phyloP scores from a whole-genome alignment of 2,113 vertebrate species.

The Grantiella picta region DNA sequence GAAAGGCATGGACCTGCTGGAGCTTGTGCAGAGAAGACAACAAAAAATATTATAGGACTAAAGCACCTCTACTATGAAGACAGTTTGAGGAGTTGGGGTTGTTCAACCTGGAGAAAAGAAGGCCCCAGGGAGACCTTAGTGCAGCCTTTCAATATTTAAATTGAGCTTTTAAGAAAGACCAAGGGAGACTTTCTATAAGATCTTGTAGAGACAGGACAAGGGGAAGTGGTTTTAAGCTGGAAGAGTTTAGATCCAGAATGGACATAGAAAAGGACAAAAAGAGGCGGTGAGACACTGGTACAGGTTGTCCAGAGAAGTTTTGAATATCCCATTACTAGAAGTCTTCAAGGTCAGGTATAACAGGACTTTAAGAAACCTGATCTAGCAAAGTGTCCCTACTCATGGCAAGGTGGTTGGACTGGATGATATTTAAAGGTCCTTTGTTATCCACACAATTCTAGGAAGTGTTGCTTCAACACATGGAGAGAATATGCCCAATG shows the following conservation, averaged over 20 bases:
- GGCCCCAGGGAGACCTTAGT: background rate
- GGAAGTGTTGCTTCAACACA: background rate
- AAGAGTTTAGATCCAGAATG: background rate
- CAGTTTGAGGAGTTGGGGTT: background rate
- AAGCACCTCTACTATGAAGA: background rate
- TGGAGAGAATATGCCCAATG: background rate
- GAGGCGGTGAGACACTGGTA: background rate
- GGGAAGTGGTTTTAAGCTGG: background rate
- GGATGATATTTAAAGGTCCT: background rate
- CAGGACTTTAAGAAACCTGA: background rate
- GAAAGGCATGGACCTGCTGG: background rate
- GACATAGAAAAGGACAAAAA: background rate
- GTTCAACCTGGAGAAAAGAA: background rate
- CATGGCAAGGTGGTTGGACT: background rate
- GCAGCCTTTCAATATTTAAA: background rate
- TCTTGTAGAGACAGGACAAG: background rate
- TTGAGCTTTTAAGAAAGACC: background rate
- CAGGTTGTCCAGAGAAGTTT: background rate
- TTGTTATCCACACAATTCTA: background rate
- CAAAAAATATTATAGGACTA: background rate
- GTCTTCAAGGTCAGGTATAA: background rate
- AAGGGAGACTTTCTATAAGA: background rate
- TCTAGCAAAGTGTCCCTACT: background rate
- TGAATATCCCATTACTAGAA: background rate
- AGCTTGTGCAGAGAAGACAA: background rate